Conservation (phyloP, 2,113 vertebrate species). For the Leucopsar rothschildi region DNA sequence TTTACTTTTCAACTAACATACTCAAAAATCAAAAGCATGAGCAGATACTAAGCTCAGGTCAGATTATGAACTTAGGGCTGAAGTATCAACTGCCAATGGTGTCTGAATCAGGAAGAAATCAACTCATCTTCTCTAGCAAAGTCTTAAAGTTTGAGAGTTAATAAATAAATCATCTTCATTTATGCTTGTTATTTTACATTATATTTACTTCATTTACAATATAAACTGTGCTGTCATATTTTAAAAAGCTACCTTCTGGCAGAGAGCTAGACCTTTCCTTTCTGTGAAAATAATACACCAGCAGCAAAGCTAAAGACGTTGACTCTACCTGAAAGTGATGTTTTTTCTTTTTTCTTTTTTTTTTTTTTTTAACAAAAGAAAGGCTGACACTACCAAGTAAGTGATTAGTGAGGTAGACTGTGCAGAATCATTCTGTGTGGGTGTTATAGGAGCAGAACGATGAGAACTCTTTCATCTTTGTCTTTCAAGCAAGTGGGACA, state of each 20-base stretch:
- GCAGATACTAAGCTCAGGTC: not conserved
- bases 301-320: not conserved
- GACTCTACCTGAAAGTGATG: not conserved
- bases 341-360: not conserved
- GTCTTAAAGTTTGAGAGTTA: not conserved
- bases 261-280: not conserved
- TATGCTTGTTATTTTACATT: not conserved
- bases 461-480: not conserved
- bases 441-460: not conserved
- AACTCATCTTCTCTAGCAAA: not conserved
- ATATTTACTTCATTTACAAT: not conserved
- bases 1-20: not conserved
- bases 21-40: not conserved
- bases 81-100: not conserved
- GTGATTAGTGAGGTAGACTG: not conserved
- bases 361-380: not conserved
- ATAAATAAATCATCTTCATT: not conserved
- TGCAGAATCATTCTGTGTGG: not conserved
- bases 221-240: not conserved
- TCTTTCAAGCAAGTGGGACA: not conserved
- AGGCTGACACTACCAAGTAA: not conserved
- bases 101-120: not conserved
- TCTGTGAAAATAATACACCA: not conserved
- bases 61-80: not conserved
- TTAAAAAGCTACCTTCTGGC: conserved; percentile 18